These are phyloP conservation scores for Caenorhabditis sp. DNA, from an alignment of 2,888 invertebrate genomes.

Conservation along the genomic window DNA sequence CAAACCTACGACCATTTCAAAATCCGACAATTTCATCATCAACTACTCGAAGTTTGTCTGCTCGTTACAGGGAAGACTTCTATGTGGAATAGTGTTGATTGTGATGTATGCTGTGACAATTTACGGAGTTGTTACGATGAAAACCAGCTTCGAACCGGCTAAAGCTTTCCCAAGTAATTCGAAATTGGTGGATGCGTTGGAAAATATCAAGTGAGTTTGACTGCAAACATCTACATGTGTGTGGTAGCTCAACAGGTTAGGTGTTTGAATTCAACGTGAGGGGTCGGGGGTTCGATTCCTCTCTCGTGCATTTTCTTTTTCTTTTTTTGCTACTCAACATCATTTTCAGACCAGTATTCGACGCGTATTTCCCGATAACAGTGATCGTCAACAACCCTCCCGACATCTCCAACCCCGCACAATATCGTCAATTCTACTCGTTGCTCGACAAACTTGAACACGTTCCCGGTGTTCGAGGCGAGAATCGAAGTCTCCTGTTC, in stretches of 20 bases:
- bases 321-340: too few relatives aligned
- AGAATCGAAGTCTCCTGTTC: constrained; percentile 62
- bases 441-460: constrained; percentile 58
- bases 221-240: too few relatives aligned
- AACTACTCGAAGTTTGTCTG: constrained; percentile 49
- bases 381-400: constrained; percentile 66
- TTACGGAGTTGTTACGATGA: constrained; percentile 45
- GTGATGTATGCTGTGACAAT: constrained; percentile 42
- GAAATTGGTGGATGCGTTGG: constrained; percentile 60
- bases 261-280: too few relatives aligned
- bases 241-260: too few relatives aligned
- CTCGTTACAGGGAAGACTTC: constrained; percentile 36
- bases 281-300: too few relatives aligned
- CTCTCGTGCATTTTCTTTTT: too few relatives aligned
- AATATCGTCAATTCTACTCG: constrained; percentile 40
- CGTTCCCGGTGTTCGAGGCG: constrained; percentile 58
- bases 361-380: constrained; percentile 65
- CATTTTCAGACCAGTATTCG: constrained; percentile 61
- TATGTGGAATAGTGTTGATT: constrained; percentile 30
- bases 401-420: constrained; percentile 48
- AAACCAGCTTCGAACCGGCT: constrained; percentile 62
- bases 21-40: constrained; percentile 12
- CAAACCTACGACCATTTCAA: neutral
- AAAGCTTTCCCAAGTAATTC: constrained; percentile 68
- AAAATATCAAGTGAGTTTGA: constrained; percentile 46